Evolutionary conservation across 2,797 vertebrate species (phyloP), one percentile per base, ranked within the genome.

Genomic region (Babyrousa celebensis): DNA sequence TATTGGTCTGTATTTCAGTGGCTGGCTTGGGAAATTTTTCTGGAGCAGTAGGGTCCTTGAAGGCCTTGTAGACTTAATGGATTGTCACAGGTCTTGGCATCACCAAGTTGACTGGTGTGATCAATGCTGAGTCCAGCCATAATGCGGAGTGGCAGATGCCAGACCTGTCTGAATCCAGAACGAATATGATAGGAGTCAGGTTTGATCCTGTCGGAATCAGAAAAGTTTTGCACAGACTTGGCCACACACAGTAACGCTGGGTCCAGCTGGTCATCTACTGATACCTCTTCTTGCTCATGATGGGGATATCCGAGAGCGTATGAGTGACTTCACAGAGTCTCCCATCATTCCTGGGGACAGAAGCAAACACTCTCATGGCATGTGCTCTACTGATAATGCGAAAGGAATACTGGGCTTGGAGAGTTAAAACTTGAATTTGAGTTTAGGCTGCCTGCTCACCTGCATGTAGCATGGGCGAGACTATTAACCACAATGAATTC

Each of bases 21-120:
- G 1, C 80, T 91, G 43, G 7, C 67, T 85, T 94, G 75, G 74
- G 70, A 82, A 80, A 63, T 48, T 75, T 75, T 93, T 82, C 74
- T 70, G 62, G 54, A 95, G 43, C 25, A 29, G 15, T 74, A 88
- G 12, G 7, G 48, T 58, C 58, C 67, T 94, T 83, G 67, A 83
- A 86, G 70, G 14, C 85, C 70, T 62, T 71, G 32, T 43, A 72
- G 32, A 85, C 32, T 92, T 93, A 82, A 68, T 85, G 74, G 20
- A 60, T 79, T 89, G 40, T 63, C 70, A 84, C 5, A 43, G 68
- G 40, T 60, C 36, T 67, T 20, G 23, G 5, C 91, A 36, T 92
- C 80, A 74, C 21, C 48, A 75, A 15, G 36, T 52, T 90, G 89
- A 92, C 23, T 1, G 21, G 12, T 40, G 18, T 25, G n/a, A 65